Conservation (phyloP, 2,113 vertebrate species). For the Sardina pilchardus region DNA sequence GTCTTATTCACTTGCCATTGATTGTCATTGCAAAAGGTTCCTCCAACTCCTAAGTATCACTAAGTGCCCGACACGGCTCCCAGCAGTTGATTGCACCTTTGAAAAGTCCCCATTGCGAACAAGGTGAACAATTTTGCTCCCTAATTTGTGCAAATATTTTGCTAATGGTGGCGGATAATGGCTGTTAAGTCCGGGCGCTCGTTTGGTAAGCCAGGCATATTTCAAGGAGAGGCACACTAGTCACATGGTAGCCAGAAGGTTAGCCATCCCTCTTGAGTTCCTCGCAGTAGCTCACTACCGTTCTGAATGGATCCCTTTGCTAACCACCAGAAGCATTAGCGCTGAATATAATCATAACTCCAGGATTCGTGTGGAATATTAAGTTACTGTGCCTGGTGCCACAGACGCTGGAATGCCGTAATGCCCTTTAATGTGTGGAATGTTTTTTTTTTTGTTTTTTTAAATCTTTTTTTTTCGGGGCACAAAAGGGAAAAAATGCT, state of each 20-base stretch:
- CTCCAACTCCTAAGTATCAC: neutral
- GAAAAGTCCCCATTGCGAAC: neutral
- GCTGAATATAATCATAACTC: neutral
- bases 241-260: neutral
- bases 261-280: neutral
- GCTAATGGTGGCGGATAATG: neutral
- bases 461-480: neutral
- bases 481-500: neutral
- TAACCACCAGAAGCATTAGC: neutral
- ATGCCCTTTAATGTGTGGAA: neutral
- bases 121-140: neutral
- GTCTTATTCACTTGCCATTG: neutral
- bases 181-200: neutral
- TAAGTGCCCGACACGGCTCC: neutral
- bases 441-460: neutral
- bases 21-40: conserved; percentile 6
- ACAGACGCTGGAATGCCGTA: neutral
- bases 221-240: conserved; percentile 3
- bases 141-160: conserved; percentile 9
- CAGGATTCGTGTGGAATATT: neutral
- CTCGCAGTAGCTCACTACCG: neutral
- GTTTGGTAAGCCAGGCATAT: neutral
- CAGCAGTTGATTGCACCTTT: neutral
- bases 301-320: neutral
- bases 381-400: neutral